Base-by-base conservation (phyloP, 2,797 vertebrate genomes). In the Mallotus villosus region DNA sequence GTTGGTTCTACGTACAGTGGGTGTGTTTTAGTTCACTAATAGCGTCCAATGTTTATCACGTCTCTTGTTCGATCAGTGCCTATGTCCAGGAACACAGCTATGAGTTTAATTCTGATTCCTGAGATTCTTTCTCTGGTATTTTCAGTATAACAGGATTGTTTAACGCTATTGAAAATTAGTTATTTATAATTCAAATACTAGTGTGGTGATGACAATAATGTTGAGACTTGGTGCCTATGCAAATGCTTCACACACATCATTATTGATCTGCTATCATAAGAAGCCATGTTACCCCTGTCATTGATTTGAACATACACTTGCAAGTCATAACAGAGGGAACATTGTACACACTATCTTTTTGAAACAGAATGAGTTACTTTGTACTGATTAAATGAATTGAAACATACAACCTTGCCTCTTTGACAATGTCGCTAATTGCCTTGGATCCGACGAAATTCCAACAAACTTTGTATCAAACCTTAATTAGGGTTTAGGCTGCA, bases 291-390 rank as follows among this genome's bases (percentile, higher is more conserved):
- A 53, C 5, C 19, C 3, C 8, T 63, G 17, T 63, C 8, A 41
- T 34, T 63, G 62, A 63, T 34, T 63, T 19, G 32, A 5, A 63
- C 12, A 2, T 34, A 34, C 57, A 70, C 34, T 65, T 9, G 8
- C 29, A 57, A 41, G 46, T 51, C 34, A 11, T 8, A 37, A 53
- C 25, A 62, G 5, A 68, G 24, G 27, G 72, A 37, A 67, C 68
- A 51, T 67, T 22, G 51, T 68, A 6, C 70, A 3, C 22, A 74
- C 57, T 8, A 34, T 34, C 32, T 27, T 67, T 63, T 21, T 78
- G 21, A 70, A 75, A 4, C 46, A 58, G n/a, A 57, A n/a, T 4
- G 2, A 27, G 63, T 75, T 77, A 73, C 16, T 67, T 25, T 60
- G 34, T 9, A 41, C 25, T 67, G 17, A 17, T 63, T 37, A n/a